phyloP scores from a whole-genome alignment of 2,888 invertebrate genomes.

The Graphium colonna region DNA sequence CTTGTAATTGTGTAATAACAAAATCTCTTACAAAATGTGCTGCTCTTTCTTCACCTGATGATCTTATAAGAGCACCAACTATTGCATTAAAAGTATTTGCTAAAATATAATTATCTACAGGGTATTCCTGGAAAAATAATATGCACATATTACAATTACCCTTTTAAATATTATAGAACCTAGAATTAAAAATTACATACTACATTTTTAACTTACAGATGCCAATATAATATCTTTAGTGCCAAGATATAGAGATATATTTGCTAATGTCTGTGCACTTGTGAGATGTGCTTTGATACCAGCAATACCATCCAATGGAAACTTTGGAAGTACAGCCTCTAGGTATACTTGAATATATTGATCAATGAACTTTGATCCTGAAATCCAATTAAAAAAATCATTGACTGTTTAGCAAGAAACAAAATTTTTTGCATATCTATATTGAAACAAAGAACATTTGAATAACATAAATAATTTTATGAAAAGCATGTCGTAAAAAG shows the following conservation, averaged over 20 bases:
- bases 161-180: slow-evolving; percentile 1
- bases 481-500: too few species aligned
- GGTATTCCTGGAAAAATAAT: slow-evolving; percentile 86
- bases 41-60: slow-evolving; percentile 83
- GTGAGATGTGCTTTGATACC: slow-evolving; percentile 84
- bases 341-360: slow-evolving; percentile 85
- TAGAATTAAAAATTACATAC: not conserved
- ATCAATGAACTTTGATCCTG: slow-evolving; percentile 82
- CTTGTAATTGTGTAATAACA: slow-evolving; percentile 90
- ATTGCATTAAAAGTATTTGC: slow-evolving; percentile 90
- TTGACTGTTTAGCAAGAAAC: too few species aligned
- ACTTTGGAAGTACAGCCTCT: slow-evolving; percentile 83
- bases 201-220: slow-evolving; percentile 78
- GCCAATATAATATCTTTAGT: slow-evolving; percentile 90
- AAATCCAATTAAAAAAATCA: not conserved
- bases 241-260: slow-evolving; percentile 88
- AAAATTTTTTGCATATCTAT: too few species aligned
- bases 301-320: slow-evolving; percentile 88
- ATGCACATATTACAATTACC: too few species aligned
- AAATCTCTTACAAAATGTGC: slow-evolving; percentile 92
- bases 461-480: too few species aligned
- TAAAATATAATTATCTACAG: slow-evolving; percentile 82
- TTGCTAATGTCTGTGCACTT: slow-evolving; percentile 83
- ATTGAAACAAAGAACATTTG: too few species aligned
- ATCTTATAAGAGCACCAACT: slow-evolving; percentile 86